Evolutionary conservation across 2,797 vertebrate species (phyloP).

Genomic region (Enteromius argenteus): DNA sequence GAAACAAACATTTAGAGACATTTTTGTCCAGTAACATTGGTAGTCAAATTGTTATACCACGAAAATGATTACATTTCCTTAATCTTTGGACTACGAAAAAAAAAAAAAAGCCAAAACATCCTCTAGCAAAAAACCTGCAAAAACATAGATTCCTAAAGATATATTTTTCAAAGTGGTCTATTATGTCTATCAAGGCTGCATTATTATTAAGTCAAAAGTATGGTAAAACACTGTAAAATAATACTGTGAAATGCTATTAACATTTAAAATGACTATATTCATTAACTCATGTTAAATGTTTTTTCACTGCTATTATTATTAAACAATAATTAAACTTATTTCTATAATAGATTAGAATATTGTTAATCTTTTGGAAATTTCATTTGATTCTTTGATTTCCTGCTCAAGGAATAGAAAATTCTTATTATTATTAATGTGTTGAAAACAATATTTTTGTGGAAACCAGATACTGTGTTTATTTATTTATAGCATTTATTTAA

Average conservation of each 20-base stretch:
- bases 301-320: too few species aligned
- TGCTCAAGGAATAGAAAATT: not conserved
- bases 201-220: not conserved
- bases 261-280: not conserved
- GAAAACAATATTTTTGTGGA: not conserved
- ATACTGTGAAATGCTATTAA: not conserved
- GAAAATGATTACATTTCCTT: not conserved
- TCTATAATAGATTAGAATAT: too few species aligned
- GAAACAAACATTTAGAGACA: not conserved
- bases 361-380: too few species aligned
- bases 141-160: not conserved
- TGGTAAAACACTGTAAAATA: too few species aligned
- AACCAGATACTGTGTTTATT: not conserved
- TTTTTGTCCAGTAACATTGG: not conserved
- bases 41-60: not conserved
- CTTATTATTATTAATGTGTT: not conserved
- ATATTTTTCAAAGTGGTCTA: not conserved
- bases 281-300: not conserved
- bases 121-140: too few species aligned
- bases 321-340: too few species aligned
- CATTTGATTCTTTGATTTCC: not conserved
- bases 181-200: not conserved
- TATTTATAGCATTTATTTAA: not conserved
- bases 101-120: not conserved
- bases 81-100: not conserved